phyloP scores from a whole-genome alignment of 2,888 invertebrate genomes.

The Phorcus lineatus region DNA sequence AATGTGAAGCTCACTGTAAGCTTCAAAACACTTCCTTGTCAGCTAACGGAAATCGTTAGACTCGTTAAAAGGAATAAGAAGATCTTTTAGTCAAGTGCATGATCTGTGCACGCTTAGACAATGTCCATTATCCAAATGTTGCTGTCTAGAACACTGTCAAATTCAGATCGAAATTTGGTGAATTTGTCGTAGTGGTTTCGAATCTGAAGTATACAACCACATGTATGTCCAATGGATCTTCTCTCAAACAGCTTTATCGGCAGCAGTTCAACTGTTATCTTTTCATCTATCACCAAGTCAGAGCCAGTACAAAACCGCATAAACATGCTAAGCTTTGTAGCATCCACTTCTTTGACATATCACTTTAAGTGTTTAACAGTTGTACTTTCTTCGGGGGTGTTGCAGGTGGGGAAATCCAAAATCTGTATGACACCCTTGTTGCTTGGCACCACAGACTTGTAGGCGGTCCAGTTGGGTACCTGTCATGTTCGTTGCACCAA shows the following conservation, averaged over 20 bases:
- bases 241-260: not conserved
- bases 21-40: no score
- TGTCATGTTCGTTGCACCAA: not conserved
- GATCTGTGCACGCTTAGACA: not conserved
- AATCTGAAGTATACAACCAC: not conserved
- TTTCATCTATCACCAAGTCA: not conserved
- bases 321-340: not conserved
- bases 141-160: slow-evolving; percentile 11
- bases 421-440: not conserved
- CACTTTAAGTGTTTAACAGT: not conserved
- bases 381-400: not conserved
- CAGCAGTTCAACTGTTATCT: not conserved
- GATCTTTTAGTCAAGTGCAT: no score
- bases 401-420: not conserved
- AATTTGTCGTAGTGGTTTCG: not conserved
- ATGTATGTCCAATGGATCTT: slow-evolving; percentile 15
- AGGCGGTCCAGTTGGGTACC: not conserved
- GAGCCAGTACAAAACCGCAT: not conserved
- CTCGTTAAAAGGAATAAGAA: no score
- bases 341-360: slow-evolving; percentile 14
- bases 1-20: no score
- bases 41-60: no score
- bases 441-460: not conserved
- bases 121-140: slow-evolving; percentile 19
- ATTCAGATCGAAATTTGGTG: not conserved